A percentile compares a stretch with the other conserved stretches of the same genome.
phyloP scores from a whole-genome alignment of 2,113 vertebrate genomes.

The Ancistrus triradiatus region DNA sequence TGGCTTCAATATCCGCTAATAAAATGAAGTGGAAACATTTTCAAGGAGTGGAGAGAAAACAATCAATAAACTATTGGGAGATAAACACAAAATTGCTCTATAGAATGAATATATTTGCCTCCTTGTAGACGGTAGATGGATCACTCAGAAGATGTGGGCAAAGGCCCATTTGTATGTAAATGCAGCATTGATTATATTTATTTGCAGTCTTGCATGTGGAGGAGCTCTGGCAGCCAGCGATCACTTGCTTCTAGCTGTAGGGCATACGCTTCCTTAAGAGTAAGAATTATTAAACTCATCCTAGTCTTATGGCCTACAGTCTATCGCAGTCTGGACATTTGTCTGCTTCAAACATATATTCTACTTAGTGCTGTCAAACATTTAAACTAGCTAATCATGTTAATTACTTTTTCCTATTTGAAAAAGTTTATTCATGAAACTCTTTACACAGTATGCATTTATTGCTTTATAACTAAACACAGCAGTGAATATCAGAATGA shows the following conservation, averaged over 20 bases:
- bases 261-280: neutral
- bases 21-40: conserved; percentile 64
- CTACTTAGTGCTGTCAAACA: too few relatives aligned
- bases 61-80: conserved; percentile 71
- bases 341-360: too few relatives aligned
- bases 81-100: conserved; percentile 67
- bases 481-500: too few relatives aligned
- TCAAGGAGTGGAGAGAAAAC: conserved; percentile 57
- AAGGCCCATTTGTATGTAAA: conserved; percentile 78
- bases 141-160: conserved; percentile 61
- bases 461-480: too few relatives aligned
- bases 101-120: conserved; percentile 61
- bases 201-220: conserved; percentile 59
- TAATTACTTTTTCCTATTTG: too few relatives aligned
- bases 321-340: too few relatives aligned
- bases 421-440: too few relatives aligned
- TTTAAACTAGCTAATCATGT: too few relatives aligned
- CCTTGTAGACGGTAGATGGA: conserved; percentile 58
- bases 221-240: conserved; percentile 5
- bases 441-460: too few relatives aligned
- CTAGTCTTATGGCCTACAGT: neutral
- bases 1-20: conserved; percentile 71
- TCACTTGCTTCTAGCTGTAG: conserved; percentile 8
- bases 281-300: neutral
- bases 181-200: conserved; percentile 76